Percentiles rank a stretch among this genome's conserved stretches.
phyloP scores from a whole-genome alignment of 2,888 invertebrate species.

The Pseudococcus jackbeardsleyi region DNA sequence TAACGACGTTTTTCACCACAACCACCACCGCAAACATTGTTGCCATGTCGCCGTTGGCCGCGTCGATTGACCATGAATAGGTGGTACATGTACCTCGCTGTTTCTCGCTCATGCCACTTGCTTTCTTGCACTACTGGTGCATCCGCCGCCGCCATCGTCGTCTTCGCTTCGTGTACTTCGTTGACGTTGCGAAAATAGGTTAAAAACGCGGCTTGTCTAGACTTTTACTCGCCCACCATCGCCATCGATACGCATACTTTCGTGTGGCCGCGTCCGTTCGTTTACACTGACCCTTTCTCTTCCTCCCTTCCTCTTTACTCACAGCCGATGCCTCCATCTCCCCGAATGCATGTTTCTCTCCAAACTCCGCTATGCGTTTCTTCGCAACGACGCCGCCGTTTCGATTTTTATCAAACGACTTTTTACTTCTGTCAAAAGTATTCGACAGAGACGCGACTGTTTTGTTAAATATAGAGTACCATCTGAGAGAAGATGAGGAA shows the following conservation, averaged over 20 bases:
- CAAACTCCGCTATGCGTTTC: neutral
- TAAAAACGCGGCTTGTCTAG: slow-evolving; percentile 62
- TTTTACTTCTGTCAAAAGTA: neutral
- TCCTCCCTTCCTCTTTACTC: neutral
- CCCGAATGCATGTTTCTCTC: neutral
- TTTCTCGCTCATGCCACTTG: neutral
- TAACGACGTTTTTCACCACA: slow-evolving; percentile 19
- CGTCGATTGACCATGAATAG: slow-evolving; percentile 2
- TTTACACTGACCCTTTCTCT: slow-evolving; percentile 33
- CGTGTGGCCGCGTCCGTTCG: slow-evolving; percentile 26
- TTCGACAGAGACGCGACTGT: too few relatives aligned
- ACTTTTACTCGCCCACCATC: slow-evolving; percentile 64
- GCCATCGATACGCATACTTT: slow-evolving; percentile 41
- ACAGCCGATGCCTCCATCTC: neutral
- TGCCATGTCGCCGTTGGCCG: neutral
- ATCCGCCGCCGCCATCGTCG: neutral
- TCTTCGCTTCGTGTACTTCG: neutral
- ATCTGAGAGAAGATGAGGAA: too few relatives aligned
- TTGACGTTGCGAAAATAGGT: slow-evolving; percentile 60
- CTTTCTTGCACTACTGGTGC: slow-evolving; percentile 25
- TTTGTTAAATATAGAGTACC: too few relatives aligned
- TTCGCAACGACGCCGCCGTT: neutral
- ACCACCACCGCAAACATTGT: neutral
- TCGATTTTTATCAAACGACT: neutral
- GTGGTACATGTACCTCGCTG: neutral